Percentiles rank a stretch among this genome's conserved stretches.
phyloP scores from a whole-genome alignment of 2,113 vertebrate genomes.

The Polyodon spathula region DNA sequence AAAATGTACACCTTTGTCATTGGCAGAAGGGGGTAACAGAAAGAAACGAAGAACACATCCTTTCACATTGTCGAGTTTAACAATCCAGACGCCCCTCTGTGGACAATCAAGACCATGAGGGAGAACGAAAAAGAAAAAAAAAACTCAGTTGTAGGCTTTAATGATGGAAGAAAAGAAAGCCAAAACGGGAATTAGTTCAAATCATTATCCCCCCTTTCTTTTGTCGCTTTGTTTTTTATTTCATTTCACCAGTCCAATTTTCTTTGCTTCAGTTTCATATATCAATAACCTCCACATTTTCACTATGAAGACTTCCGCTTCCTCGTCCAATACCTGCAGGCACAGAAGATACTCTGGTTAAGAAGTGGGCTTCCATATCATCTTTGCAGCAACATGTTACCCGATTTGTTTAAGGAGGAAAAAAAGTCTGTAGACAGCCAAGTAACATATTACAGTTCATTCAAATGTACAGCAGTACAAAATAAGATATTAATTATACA shows the following conservation, averaged over 20 bases:
- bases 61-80: too few relatives aligned
- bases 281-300: slow-evolving; percentile 99
- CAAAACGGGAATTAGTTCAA: slow-evolving; percentile 19
- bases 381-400: neutral
- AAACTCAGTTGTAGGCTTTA: slow-evolving; percentile 3
- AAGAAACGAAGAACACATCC: too few relatives aligned
- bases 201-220: slow-evolving; percentile 21
- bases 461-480: too few relatives aligned
- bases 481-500: too few relatives aligned
- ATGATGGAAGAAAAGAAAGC: slow-evolving; percentile 16
- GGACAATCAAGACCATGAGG: too few relatives aligned
- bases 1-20: too few relatives aligned
- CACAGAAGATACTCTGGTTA: neutral
- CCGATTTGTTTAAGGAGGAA: neutral
- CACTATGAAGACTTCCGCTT: slow-evolving; percentile 98
- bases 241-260: slow-evolving; percentile 97
- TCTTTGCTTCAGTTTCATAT: slow-evolving; percentile 98
- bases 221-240: slow-evolving; percentile 13
- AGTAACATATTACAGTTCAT: too few relatives aligned
- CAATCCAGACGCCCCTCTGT: too few relatives aligned
- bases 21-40: too few relatives aligned
- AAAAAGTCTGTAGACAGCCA: neutral
- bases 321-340: slow-evolving; percentile 90
- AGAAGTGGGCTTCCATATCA: neutral
- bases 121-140: neutral